phyloP scores from a whole-genome alignment of 2,888 invertebrate species.

The Hylaea fasciaria region DNA sequence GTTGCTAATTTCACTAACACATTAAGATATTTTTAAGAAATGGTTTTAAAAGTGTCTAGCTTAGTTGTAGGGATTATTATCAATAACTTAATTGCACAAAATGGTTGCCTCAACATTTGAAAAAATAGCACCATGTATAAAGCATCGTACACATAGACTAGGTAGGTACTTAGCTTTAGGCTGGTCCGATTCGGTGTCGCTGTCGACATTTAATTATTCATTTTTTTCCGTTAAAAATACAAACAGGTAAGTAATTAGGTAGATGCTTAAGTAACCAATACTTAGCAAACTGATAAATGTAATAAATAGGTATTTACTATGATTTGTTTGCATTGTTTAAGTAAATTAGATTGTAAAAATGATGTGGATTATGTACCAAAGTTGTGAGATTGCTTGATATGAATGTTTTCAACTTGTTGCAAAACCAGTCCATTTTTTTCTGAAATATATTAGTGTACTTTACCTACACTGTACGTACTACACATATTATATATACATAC shows the following conservation, averaged over 20 bases:
- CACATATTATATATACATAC: too few relatives aligned
- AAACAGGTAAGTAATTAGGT: neutral
- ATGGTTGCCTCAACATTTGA: conserved; percentile 3
- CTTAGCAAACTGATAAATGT: neutral
- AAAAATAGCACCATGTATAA: neutral
- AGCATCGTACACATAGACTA: neutral
- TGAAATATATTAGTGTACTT: neutral
- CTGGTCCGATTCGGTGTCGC: neutral
- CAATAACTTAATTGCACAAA: conserved; percentile 1
- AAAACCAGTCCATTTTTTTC: neutral
- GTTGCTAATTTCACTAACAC: neutral
- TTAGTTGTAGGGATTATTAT: neutral
- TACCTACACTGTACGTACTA: too few relatives aligned
- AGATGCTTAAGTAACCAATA: neutral
- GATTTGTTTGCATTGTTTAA: conserved; percentile 4
- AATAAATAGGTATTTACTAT: neutral
- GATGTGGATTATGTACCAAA: conserved; percentile 4
- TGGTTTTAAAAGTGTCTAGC: neutral
- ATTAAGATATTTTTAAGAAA: neutral
- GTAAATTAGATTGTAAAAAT: neutral
- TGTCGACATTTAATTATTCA: neutral
- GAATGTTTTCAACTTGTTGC: neutral
- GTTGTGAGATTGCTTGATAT: conserved; percentile 11
- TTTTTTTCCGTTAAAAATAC: neutral
- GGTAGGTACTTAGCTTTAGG: neutral